Conservation (phyloP, 2,888 invertebrate species). For the Cataglyphis rosenhaueri region DNA sequence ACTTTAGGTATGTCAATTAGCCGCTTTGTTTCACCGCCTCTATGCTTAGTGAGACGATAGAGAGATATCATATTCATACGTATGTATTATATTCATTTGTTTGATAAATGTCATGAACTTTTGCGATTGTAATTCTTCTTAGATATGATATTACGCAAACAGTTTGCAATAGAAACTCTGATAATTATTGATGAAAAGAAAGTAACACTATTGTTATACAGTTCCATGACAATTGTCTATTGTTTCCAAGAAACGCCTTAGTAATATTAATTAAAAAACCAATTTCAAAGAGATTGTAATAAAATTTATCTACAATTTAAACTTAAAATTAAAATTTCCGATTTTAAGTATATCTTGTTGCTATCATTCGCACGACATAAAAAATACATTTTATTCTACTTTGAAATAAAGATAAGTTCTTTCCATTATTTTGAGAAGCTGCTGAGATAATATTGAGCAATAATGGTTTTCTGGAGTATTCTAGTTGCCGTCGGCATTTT, state of each 20-base stretch:
- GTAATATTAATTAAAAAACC: not conserved
- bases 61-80: not conserved
- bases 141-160: constrained; percentile 28
- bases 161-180: not conserved
- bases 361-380: not conserved
- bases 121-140: constrained; percentile 12
- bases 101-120: constrained; percentile 30
- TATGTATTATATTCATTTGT: constrained; percentile 1
- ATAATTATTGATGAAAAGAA: constrained; percentile 39
- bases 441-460: constrained; percentile 8
- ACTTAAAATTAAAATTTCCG: not conserved
- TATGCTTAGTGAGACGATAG: not conserved
- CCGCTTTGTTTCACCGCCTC: not conserved
- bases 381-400: not conserved
- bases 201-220: constrained; percentile 31
- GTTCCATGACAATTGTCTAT: constrained; percentile 10
- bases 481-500: constrained; percentile 57
- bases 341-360: not conserved
- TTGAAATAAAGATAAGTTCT: not conserved
- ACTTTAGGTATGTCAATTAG: constrained; percentile 6
- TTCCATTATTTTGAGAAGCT: not conserved
- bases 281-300: not conserved
- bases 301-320: not conserved
- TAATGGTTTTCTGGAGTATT: constrained; percentile 6
- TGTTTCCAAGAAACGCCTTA: not conserved